Percentiles rank a stretch among this genome's conserved stretches.
phyloP scores from a whole-genome alignment of 2,888 invertebrate species.

The Eristalis arbustorum region DNA sequence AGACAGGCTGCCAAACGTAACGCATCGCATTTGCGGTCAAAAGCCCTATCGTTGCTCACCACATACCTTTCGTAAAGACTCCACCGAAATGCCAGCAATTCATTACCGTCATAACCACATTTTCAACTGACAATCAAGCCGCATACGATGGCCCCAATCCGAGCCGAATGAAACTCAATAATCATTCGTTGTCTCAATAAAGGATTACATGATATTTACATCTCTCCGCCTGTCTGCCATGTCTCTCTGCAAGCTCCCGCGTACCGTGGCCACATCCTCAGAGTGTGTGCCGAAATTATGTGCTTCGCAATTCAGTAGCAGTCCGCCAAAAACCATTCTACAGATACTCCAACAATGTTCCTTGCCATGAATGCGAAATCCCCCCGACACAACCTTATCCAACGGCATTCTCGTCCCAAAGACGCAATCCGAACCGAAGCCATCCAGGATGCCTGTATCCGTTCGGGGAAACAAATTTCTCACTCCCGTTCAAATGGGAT shows the following conservation, averaged over 20 bases:
- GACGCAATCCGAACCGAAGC: constrained; percentile 26
- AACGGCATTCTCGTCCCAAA: constrained; percentile 11
- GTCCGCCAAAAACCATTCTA: constrained; percentile 2
- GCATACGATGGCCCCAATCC: neutral
- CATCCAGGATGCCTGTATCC: constrained; percentile 19
- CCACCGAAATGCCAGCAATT: neutral
- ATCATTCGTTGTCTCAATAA: constrained; percentile 24
- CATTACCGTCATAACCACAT: neutral
- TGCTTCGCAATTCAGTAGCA: constrained; percentile 14
- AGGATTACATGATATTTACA: constrained; percentile 24
- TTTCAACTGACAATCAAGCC: neutral
- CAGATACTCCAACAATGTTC: constrained; percentile 1
- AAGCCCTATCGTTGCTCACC: neutral
- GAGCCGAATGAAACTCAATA: constrained; percentile 1
- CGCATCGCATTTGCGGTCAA: neutral
- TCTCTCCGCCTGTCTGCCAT: neutral
- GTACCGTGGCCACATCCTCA: neutral
- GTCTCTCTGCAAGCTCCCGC: neutral
- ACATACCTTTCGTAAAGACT: no score
- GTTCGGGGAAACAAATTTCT: constrained; percentile 27
- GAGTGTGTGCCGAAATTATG: neutral
- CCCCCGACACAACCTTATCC: neutral
- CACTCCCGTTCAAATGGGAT: constrained; percentile 44
- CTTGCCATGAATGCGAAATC: neutral
- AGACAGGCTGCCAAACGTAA: no score